phyloP scores from a whole-genome alignment of 2,113 vertebrate species.

The Bambusicola thoracicus region DNA sequence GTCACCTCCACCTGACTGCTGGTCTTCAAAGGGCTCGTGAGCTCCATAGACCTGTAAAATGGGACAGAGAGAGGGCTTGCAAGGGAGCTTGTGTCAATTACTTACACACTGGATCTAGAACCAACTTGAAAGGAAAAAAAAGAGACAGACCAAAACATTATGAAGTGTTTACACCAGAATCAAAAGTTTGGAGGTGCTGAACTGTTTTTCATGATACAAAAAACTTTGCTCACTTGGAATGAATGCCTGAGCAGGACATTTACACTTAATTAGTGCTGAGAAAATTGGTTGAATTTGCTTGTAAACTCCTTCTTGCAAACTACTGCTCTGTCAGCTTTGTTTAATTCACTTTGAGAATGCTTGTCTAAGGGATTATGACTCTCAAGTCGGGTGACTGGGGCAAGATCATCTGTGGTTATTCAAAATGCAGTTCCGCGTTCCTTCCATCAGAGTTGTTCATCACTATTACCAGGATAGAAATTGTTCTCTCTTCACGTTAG shows the following conservation, averaged over 20 bases:
- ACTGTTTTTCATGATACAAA: neutral
- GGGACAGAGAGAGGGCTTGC: neutral
- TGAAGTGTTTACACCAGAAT: neutral
- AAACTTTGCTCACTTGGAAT: neutral
- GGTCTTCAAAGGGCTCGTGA: neutral
- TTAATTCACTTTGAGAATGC: neutral
- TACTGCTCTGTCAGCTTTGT: neutral
- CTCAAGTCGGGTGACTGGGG: neutral
- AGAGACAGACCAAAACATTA: neutral
- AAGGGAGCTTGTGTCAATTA: neutral
- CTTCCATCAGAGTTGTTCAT: neutral
- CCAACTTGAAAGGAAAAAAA: neutral
- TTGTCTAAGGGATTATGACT: neutral
- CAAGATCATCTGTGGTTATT: neutral
- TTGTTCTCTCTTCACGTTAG: neutral
- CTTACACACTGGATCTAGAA: neutral
- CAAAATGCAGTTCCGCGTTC: neutral
- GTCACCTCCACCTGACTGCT: neutral
- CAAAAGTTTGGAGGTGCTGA: neutral
- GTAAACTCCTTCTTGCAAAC: neutral
- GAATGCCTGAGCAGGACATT: neutral
- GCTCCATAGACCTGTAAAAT: neutral
- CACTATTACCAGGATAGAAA: neutral
- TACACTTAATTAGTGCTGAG: neutral
- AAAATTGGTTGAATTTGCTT: neutral